Evolutionary conservation across 64 coral and sea anemone species (phyloP).

Genomic region (Montipora efflorescens): DNA sequence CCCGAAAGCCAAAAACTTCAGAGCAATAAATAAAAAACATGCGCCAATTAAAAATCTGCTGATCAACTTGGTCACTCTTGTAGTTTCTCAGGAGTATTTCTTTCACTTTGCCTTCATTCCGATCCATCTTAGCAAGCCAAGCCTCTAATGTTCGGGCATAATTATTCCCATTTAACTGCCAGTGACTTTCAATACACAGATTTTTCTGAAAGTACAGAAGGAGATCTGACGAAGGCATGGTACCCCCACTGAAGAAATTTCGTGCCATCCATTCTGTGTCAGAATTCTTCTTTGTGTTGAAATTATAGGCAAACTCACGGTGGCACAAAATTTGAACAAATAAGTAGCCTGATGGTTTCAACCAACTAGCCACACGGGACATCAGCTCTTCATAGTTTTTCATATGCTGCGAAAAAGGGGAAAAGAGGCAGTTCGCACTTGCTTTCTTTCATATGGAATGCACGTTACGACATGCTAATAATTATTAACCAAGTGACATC

Average conservation of each 20-base stretch:
- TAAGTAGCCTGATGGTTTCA: slow-evolving; percentile 74
- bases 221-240: slow-evolving; percentile 83
- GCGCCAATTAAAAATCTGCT: slow-evolving; percentile 91
- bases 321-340: slow-evolving; percentile 95
- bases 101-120: slow-evolving; percentile 39
- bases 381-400: slow-evolving; percentile 89
- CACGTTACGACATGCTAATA: too few species aligned
- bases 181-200: slow-evolving; percentile 71
- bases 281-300: slow-evolving; percentile 80
- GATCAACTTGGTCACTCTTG: slow-evolving; percentile 61
- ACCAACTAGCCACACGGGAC: slow-evolving; percentile 79
- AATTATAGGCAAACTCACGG: slow-evolving; percentile 81
- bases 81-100: slow-evolving; percentile 65
- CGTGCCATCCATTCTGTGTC: slow-evolving; percentile 97
- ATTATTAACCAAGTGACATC: too few species aligned
- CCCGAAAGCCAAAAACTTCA: slow-evolving; percentile 81
- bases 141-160: slow-evolving; percentile 84
- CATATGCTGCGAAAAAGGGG: slow-evolving; percentile 75
- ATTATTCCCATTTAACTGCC: slow-evolving; percentile 83
- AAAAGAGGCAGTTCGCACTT: not conserved
- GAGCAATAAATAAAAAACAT: slow-evolving; percentile 95
- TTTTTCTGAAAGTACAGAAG: slow-evolving; percentile 91
- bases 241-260: slow-evolving; percentile 92
- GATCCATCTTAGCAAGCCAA: slow-evolving; percentile 83
- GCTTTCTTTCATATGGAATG: too few species aligned